phyloP scores from a whole-genome alignment of 2,113 vertebrate genomes.

The Cynocephalus volans region DNA sequence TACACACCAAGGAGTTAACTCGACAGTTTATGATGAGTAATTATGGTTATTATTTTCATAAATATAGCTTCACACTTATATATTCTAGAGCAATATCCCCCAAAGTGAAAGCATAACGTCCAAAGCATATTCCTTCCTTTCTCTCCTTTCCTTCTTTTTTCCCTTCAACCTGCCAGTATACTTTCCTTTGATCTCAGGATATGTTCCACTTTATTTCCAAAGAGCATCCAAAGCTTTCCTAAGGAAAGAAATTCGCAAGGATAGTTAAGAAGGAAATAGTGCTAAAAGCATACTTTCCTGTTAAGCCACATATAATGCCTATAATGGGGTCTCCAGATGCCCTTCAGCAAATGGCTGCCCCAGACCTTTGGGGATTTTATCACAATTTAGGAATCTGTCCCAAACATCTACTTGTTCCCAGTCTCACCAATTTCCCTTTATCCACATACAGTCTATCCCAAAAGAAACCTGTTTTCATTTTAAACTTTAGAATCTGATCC shows the following conservation, averaged over 20 bases:
- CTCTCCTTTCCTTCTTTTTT: background rate
- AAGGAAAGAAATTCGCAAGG: background rate
- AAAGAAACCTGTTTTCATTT: slow-evolving; percentile 50
- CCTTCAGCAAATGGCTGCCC: slow-evolving; percentile 7
- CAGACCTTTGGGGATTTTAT: slow-evolving; percentile 1
- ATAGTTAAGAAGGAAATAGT: background rate
- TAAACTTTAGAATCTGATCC: slow-evolving; percentile 5
- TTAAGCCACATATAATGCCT: background rate
- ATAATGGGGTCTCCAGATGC: background rate
- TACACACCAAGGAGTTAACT: background rate
- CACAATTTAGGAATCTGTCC: background rate
- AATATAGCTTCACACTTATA: background rate
- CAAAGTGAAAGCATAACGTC: background rate
- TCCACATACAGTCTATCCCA: background rate
- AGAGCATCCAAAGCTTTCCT: slow-evolving; percentile 16
- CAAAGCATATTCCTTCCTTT: background rate
- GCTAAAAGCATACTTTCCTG: background rate
- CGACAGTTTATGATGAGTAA: background rate
- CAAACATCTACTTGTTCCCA: background rate
- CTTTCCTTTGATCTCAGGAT: slow-evolving; percentile 9
- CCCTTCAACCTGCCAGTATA: background rate
- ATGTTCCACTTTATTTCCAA: slow-evolving; percentile 20
- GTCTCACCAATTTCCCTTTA: slow-evolving; percentile 16
- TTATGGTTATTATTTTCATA: background rate
- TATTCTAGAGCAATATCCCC: background rate